phyloP scores from a whole-genome alignment of 92 coral and sea anemone species.

The Porites lobata region DNA sequence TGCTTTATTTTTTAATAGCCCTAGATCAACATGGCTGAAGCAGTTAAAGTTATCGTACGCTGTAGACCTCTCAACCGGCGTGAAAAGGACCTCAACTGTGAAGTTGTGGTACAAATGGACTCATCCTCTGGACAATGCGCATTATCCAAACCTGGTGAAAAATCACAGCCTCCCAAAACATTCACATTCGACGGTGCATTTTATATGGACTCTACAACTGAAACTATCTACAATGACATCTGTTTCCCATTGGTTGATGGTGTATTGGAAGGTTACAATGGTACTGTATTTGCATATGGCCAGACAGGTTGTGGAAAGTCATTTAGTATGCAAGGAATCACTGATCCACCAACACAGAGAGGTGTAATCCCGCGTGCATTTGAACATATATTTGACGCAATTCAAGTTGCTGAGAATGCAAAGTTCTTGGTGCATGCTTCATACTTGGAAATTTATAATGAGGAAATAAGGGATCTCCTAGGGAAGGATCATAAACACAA shows the following conservation, averaged over 20 bases:
- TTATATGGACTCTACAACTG: slow-evolving; percentile 92
- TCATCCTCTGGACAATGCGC: slow-evolving; percentile 88
- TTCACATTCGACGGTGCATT: slow-evolving; percentile 99
- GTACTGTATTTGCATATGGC: slow-evolving; percentile 98
- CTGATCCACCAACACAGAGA: slow-evolving; percentile 93
- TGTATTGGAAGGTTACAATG: slow-evolving; percentile 97
- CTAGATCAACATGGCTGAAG: slow-evolving; percentile 87
- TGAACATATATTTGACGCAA: slow-evolving; percentile 97
- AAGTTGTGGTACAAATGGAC: slow-evolving; percentile 92
- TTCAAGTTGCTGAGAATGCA: slow-evolving; percentile 90
- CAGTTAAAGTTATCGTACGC: slow-evolving; percentile 98
- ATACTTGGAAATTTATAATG: slow-evolving; percentile 96
- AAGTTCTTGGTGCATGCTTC: slow-evolving; percentile 98
- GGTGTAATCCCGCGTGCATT: slow-evolving; percentile 98
- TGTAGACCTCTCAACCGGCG: slow-evolving; percentile 98
- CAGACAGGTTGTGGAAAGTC: slow-evolving; percentile 99
- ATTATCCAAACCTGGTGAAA: slow-evolving; percentile 91
- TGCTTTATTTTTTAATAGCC: background rate
- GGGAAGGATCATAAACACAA: slow-evolving; percentile 93
- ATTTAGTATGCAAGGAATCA: slow-evolving; percentile 96
- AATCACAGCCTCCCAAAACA: slow-evolving; percentile 87
- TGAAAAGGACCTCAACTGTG: slow-evolving; percentile 95
- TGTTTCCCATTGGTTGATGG: slow-evolving; percentile 97
- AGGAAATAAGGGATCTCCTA: slow-evolving; percentile 95
- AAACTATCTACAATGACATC: slow-evolving; percentile 96